Evolutionary conservation across 2,113 vertebrate genomes (phyloP).

Genomic region (Microcebus lehilahytsara): DNA sequence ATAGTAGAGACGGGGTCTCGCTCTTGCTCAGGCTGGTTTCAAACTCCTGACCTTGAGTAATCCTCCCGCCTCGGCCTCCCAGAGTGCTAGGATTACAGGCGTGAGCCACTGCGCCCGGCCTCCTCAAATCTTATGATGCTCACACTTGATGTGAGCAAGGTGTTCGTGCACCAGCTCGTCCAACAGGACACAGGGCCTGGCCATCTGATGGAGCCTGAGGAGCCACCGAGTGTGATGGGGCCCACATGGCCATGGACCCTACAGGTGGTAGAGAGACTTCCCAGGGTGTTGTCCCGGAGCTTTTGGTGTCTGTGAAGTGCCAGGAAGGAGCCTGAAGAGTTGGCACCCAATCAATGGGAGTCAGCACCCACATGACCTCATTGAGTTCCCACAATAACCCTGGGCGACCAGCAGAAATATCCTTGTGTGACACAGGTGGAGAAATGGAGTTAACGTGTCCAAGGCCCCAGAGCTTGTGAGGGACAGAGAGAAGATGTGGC

Average conservation of each 20-base stretch:
- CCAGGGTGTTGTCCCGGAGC: not conserved
- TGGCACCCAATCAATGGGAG: not conserved
- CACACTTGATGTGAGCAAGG: not conserved
- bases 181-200: not conserved
- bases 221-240: not conserved
- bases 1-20: no score
- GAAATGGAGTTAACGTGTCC: not conserved
- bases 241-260: not conserved
- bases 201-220: not conserved
- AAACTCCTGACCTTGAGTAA: no score
- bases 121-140: not conserved
- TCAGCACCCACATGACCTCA: not conserved
- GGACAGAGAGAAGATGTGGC: not conserved
- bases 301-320: not conserved
- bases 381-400: not conserved
- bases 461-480: not conserved
- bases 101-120: no score
- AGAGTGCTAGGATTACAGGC: no score
- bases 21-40: no score
- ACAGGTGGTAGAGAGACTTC: not conserved
- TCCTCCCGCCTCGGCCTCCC: no score
- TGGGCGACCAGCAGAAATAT: not conserved
- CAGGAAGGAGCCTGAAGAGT: not conserved
- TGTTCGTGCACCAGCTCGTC: fast-evolving
- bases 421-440: not conserved